A percentile compares a stretch with the other conserved stretches of the same genome.
These are phyloP conservation scores for Nephrotoma appendiculata DNA, from an alignment of 2,888 invertebrate genomes.

Conservation along the genomic window DNA sequence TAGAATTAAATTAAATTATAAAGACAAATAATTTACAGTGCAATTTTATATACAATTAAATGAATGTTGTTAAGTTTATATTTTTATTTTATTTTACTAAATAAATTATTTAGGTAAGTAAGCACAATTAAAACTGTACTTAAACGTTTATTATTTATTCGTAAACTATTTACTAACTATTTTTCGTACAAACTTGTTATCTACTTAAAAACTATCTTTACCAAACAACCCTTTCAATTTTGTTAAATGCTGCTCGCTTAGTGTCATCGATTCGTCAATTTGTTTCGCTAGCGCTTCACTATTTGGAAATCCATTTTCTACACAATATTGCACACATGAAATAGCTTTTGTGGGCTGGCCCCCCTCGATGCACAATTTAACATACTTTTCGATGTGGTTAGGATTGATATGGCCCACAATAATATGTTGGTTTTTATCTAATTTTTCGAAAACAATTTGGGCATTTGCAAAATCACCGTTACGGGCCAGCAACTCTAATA, in stretches of 20 bases:
- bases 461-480: constrained; percentile 39
- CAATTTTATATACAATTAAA: not conserved
- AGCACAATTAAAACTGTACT: not conserved
- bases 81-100: not conserved
- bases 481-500: constrained; percentile 36
- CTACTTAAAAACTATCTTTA: constrained; percentile 17
- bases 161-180: not conserved
- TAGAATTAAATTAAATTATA: constrained; percentile 6
- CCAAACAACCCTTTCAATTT: constrained; percentile 38
- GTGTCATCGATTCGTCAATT: constrained; percentile 28
- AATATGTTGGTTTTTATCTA: constrained; percentile 35
- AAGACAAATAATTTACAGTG: not conserved
- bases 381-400: constrained; percentile 34
- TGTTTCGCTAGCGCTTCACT: constrained; percentile 29
- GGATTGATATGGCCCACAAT: constrained; percentile 41
- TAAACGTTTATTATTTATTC: not conserved
- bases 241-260: constrained; percentile 34
- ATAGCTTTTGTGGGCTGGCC: constrained; percentile 38
- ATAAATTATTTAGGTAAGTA: not conserved
- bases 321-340: constrained; percentile 39
- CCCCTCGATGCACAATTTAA: constrained; percentile 39
- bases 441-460: constrained; percentile 35
- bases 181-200: not conserved
- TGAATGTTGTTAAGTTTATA: not conserved
- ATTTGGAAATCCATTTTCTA: constrained; percentile 39